Evolutionary conservation across 2,797 vertebrate genomes (phyloP), one percentile per base, ranked within the genome.

Genomic region (Tragopan temminckii): DNA sequence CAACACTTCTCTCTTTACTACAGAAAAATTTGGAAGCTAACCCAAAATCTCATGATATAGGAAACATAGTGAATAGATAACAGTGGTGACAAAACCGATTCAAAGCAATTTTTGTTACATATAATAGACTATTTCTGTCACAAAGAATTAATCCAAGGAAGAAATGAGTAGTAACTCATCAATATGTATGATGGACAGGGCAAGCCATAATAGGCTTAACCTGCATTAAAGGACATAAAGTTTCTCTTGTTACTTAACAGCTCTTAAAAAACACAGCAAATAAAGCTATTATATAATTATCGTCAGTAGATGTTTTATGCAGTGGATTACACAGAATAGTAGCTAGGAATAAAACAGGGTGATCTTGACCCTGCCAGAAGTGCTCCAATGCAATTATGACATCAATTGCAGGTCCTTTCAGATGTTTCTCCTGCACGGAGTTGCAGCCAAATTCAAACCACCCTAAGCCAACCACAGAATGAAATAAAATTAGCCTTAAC

Each of bases 101-200:
- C 48, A 81, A 84, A 82, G 21, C 7, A 36, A 24, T 5, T 25
- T 10, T 74, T 0, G 0, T 45, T 52, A 4, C 1, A 21, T 2
- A 2, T n/a, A 38, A 63, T 74, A 25, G 27, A 70, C 42, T 43
- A 76, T 3, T 55, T 33, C 14, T 67, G 24, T 21, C 48, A 80
- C 15, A 40, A 23, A 59, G 48, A 5, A 77, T 15, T 52, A 82
- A 33, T 38, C 17, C 38, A 80, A 82, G 64, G 10, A 61, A 77
- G 31, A 77, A 59, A 42, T 42, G 1, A 29, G 11, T 63, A 29
- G 50, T 55, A 42, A 15, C 61, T 46, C 36, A n/a, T 33, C 46
- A 23, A 35, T 29, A 10, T 19, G 31, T 80, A 5, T 9, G 25
- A 85, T 18, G 18, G 79, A 63, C 1, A 20, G 31, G 13, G 38